Conservation (phyloP, 2,113 vertebrate genomes). For the Artemisiospiza belli region DNA sequence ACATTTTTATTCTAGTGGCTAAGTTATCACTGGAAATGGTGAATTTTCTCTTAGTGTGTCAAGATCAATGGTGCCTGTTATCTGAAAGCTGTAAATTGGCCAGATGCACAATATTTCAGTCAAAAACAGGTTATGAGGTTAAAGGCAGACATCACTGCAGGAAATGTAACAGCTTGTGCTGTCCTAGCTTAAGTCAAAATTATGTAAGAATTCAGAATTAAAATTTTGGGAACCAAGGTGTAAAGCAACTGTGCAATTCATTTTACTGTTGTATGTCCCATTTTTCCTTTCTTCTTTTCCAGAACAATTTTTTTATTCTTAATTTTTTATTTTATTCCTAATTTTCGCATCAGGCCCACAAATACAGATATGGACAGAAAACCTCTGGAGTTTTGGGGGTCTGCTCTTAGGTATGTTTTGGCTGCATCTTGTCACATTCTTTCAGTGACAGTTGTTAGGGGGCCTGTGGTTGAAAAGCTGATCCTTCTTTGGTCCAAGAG, state of each 20-base stretch:
- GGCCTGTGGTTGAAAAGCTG: neutral
- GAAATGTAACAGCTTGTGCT: neutral
- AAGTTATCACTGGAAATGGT: neutral
- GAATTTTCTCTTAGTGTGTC: neutral
- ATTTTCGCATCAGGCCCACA: constrained; percentile 52
- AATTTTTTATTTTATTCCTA: constrained; percentile 59
- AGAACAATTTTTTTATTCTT: constrained; percentile 42
- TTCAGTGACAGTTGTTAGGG: constrained; percentile 43
- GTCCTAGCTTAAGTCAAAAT: neutral
- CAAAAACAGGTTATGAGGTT: neutral
- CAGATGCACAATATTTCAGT: neutral
- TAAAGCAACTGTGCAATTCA: constrained; percentile 19
- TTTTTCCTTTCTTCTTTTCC: constrained; percentile 54
- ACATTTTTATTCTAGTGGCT: neutral
- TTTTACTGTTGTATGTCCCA: constrained; percentile 28
- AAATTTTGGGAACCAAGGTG: neutral
- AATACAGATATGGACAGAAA: constrained; percentile 63
- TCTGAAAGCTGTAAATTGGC: neutral
- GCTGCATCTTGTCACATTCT: constrained; percentile 49
- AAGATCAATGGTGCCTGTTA: neutral
- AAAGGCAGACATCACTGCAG: neutral
- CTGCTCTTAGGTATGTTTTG: constrained; percentile 61
- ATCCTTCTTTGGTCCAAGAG: neutral
- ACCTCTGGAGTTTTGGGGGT: constrained; percentile 55
- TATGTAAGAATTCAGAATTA: neutral